Percentiles rank a stretch among this genome's conserved stretches.
These are phyloP conservation scores for Podarcis cretensis DNA, from an alignment of 2,113 vertebrate species.

Conservation along the genomic window DNA sequence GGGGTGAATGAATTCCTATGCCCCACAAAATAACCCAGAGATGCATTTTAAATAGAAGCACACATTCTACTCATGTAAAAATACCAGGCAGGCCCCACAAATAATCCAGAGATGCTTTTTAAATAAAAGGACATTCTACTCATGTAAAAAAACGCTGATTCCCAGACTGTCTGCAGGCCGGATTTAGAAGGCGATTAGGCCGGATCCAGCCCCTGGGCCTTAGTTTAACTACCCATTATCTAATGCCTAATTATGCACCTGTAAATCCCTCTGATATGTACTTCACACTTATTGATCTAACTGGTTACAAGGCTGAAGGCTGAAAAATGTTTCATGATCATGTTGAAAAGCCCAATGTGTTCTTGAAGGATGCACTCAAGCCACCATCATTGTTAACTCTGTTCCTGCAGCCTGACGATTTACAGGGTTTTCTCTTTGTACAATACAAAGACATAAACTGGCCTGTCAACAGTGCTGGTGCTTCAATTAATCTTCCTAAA, in stretches of 20 bases:
- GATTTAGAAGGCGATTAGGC: no score
- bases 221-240: no score
- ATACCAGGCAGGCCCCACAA: no score
- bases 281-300: background rate
- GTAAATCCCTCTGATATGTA: background rate
- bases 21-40: no score
- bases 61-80: background rate
- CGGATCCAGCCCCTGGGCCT: no score
- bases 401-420: conserved; percentile 35
- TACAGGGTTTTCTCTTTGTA: conserved; percentile 16
- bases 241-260: background rate
- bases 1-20: no score
- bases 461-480: conserved; percentile 34
- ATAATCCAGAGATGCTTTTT: no score
- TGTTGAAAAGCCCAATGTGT: background rate
- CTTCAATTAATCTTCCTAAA: conserved; percentile 50
- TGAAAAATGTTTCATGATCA: background rate
- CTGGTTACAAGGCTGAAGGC: background rate
- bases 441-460: conserved; percentile 43
- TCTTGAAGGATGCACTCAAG: background rate
- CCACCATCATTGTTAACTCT: conserved; percentile 1
- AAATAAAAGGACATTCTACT: background rate
- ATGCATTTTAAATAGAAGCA: no score
- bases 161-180: no score
- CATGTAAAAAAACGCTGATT: no score